Conservation (phyloP, 1,140 invertebrate species). For the Diorhabda sublineata region DNA sequence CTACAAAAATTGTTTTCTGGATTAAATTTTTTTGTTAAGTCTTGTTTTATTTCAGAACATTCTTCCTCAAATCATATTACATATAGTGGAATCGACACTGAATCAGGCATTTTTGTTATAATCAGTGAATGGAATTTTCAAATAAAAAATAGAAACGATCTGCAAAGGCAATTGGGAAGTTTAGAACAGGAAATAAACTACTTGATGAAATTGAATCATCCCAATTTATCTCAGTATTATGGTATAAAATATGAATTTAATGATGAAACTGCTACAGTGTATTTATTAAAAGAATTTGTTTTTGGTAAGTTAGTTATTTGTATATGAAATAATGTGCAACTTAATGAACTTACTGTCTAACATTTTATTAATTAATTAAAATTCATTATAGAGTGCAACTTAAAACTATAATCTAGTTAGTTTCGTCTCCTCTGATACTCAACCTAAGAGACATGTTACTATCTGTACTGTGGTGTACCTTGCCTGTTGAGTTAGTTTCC, state of each 20-base stretch:
- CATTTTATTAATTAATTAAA: too few relatives aligned
- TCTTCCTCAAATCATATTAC: conserved; percentile 62
- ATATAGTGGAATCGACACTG: conserved; percentile 64
- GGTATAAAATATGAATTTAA: conserved; percentile 61
- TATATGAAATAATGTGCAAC: not conserved
- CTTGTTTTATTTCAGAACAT: conserved; percentile 50
- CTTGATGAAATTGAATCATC: conserved; percentile 64
- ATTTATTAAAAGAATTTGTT: conserved; percentile 66
- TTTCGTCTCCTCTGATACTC: too few relatives aligned
- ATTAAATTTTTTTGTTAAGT: too few relatives aligned
- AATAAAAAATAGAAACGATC: conserved; percentile 43
- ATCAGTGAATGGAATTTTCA: conserved; percentile 63
- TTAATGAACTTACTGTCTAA: not conserved
- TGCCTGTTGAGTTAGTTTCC: too few relatives aligned
- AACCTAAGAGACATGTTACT: too few relatives aligned
- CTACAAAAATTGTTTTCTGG: too few relatives aligned
- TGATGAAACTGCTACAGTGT: conserved; percentile 55
- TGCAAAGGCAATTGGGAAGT: conserved; percentile 55
- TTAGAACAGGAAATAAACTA: conserved; percentile 71
- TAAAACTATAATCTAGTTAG: too few relatives aligned
- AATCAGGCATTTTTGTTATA: conserved; percentile 62
- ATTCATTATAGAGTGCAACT: too few relatives aligned
- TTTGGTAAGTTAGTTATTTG: conserved; percentile 44
- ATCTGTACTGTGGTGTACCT: too few relatives aligned
- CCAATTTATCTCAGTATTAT: conserved; percentile 68